Evolutionary conservation across 2,888 invertebrate species (phyloP), one percentile per base, ranked within the genome.

Genomic region (Penaeus monodon): DNA sequence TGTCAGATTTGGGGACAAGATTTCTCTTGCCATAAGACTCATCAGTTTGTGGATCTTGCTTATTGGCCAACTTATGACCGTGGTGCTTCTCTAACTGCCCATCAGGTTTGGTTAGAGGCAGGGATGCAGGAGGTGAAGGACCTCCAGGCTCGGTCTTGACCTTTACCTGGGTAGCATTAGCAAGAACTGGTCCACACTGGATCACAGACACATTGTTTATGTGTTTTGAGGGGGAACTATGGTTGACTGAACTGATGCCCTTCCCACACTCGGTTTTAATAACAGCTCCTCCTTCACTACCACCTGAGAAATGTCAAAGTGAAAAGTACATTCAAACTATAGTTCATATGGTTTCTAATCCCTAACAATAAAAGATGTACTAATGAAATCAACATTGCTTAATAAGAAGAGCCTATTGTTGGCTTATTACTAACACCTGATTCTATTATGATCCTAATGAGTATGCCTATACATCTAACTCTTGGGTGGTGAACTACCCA

Each of bases 151-250:
- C 86, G 20, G 83, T 57, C 68, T 87, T 87, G 64, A 87, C 82
- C 78, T 79, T 82, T n/a, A 86, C 82, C 29, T 81, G 86, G 14
- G 44, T 82, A 64, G 86, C 86, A 79, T 83, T 87, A n/a, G 73
- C 86, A 38, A 87, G 82, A 22, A 83, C 86, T 17, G 86, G 86
- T 57, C 86, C 86, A 83, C 86, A 87, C 74, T 87, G 86, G 44
- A 87, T 87, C 57, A 87, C 86, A 70, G 86, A 87, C 63, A 87
- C 86, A 87, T 87, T 87, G 73, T 87, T 87, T 57, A 87, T 65
- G 73, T 87, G 86, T 38, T 79, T 68, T 27, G 64, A 49, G 17
- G 79, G 38, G 38, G 78, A 79, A 44, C 49, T 87, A 63, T 86
- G 86, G 63, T 70, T 82, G 33, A 73, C 17, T n/a, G 78, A 57